Conservation (phyloP, 2,888 invertebrate species). For the Pammene fasciana region DNA sequence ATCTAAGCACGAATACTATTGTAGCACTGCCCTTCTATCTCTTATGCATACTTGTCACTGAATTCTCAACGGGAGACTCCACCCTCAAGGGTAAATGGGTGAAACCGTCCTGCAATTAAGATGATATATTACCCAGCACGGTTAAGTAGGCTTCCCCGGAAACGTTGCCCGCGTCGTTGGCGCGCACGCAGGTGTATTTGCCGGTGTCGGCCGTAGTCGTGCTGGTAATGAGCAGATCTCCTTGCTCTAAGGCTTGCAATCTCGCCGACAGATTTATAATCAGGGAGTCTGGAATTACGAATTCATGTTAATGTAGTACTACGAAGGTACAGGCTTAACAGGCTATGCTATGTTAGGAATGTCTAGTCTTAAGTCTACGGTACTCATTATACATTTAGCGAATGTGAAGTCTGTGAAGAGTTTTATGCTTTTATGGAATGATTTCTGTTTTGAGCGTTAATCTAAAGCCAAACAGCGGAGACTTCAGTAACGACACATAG, state of each 20-base stretch:
- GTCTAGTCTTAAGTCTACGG: not conserved
- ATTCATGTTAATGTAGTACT: conserved; percentile 13
- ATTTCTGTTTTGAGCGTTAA: not conserved
- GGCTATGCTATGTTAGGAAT: not conserved
- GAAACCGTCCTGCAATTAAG: not conserved
- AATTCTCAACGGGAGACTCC: no score
- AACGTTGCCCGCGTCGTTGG: conserved; percentile 94
- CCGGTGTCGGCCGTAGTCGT: conserved; percentile 93
- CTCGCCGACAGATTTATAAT: conserved; percentile 85
- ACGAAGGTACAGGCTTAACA: not conserved
- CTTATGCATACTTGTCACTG: no score
- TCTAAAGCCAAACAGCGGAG: no score
- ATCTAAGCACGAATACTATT: no score
- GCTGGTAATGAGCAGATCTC: conserved; percentile 94
- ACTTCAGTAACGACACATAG: no score
- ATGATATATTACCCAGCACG: conserved; percentile 86
- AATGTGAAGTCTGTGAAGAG: no score
- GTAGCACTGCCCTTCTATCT: no score
- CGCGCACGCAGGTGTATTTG: conserved; percentile 93
- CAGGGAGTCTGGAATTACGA: conserved; percentile 67
- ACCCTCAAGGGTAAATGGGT: not conserved
- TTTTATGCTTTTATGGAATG: not conserved
- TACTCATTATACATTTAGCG: conserved; percentile 2
- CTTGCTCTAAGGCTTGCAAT: conserved; percentile 92
- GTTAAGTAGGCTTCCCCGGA: conserved; percentile 91